Evolutionary conservation across 2,797 vertebrate genomes (phyloP).

Genomic region (Phalloptychus januarius): DNA sequence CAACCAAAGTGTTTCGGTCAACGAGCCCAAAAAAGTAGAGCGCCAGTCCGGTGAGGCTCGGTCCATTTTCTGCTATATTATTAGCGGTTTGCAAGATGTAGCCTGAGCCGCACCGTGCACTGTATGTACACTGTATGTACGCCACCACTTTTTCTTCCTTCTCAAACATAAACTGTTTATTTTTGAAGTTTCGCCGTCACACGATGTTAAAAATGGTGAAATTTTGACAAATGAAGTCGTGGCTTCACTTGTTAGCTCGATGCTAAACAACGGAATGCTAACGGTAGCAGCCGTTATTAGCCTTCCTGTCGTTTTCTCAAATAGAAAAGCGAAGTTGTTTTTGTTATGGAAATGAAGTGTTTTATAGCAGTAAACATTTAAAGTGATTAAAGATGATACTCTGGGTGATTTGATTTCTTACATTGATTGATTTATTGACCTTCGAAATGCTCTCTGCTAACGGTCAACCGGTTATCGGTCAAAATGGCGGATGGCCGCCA

Average conservation of each 20-base stretch:
- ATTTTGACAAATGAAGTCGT: neutral
- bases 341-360: neutral
- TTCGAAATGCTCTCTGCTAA: too few species aligned
- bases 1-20: conserved; percentile 44
- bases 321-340: neutral
- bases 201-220: neutral
- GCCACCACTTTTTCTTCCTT: neutral
- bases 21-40: conserved; percentile 44
- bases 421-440: too few species aligned
- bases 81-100: neutral
- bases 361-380: neutral
- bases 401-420: too few species aligned
- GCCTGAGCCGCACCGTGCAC: neutral
- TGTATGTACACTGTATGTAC: too few species aligned
- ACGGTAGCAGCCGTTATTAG: neutral
- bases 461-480: too few species aligned
- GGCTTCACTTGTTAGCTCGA: neutral
- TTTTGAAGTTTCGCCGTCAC: neutral
- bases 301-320: neutral
- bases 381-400: neutral
- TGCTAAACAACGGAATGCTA: neutral
- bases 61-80: neutral
- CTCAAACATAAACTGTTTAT: neutral
- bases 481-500: too few species aligned
- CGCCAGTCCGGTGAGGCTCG: conserved; percentile 53